Conservation (phyloP, 2,113 vertebrate genomes). For the Thalassarche chlororhynchos region DNA sequence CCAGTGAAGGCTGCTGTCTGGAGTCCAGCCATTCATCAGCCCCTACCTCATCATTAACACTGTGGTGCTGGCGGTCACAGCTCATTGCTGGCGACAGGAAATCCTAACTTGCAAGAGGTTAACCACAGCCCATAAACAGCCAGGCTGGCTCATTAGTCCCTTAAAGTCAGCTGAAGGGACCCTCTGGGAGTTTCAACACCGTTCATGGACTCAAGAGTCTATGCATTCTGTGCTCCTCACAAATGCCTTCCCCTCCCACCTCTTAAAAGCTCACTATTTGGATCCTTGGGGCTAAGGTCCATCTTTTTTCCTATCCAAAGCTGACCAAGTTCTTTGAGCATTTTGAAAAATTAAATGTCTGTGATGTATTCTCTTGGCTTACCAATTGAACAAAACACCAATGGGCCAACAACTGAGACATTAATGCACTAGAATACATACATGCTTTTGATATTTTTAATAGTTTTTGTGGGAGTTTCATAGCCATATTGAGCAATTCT, state of each 20-base stretch:
- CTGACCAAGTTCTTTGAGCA: neutral
- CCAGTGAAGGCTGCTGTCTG: constrained; percentile 71
- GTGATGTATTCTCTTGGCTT: neutral
- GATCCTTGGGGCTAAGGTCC: neutral
- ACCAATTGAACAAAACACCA: neutral
- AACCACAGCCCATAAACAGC: constrained; percentile 66
- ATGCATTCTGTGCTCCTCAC: neutral
- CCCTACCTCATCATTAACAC: constrained; percentile 62
- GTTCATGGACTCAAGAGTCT: neutral
- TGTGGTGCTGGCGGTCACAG: constrained; percentile 66
- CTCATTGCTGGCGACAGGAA: constrained; percentile 69
- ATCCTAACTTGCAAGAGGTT: constrained; percentile 68
- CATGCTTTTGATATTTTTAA: neutral
- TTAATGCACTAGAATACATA: neutral
- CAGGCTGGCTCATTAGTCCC: constrained; percentile 61
- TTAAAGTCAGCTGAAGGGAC: constrained; percentile 16
- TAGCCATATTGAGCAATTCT: neutral
- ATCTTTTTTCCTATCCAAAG: neutral
- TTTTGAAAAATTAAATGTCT: neutral
- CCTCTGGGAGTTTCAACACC: constrained; percentile 41
- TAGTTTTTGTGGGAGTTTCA: neutral
- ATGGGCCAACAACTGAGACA: neutral
- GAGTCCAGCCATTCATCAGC: constrained; percentile 67
- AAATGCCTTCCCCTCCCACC: neutral
- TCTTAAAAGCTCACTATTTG: neutral